phyloP scores from a whole-genome alignment of 2,113 vertebrate genomes.

The Chunga burmeisteri region DNA sequence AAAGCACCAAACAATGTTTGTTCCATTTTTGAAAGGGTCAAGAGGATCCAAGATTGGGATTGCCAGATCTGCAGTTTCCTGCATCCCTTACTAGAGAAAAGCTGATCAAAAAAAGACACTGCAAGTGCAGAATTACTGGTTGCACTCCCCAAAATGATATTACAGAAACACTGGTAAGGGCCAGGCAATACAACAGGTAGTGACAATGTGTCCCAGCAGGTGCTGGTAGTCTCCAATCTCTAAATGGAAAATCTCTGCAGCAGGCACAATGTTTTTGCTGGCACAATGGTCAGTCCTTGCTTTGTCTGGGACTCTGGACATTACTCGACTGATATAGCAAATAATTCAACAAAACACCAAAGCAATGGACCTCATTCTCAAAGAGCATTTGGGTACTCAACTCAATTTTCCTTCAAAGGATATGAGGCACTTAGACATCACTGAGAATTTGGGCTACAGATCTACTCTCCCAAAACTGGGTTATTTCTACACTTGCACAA shows the following conservation, averaged over 20 bases:
- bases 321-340: neutral
- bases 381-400: neutral
- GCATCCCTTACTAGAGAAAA: neutral
- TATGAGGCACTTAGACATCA: fast-evolving
- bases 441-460: neutral
- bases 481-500: neutral
- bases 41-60: neutral
- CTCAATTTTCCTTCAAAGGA: neutral
- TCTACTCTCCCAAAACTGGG: fast-evolving
- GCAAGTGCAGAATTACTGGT: neutral
- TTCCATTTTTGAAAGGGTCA: slow-evolving; percentile 48
- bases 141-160: neutral
- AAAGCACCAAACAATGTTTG: neutral
- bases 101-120: neutral
- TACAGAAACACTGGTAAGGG: neutral
- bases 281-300: neutral
- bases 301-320: neutral
- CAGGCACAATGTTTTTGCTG: neutral
- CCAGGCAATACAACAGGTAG: neutral
- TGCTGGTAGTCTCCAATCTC: neutral
- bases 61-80: neutral
- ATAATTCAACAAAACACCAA: neutral
- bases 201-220: neutral
- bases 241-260: neutral
- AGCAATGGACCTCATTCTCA: neutral